Percentiles rank a stretch among this genome's conserved stretches.
These are phyloP conservation scores for Drosophila anomelani DNA, from an alignment of 2,888 invertebrate species.

Conservation along the genomic window DNA sequence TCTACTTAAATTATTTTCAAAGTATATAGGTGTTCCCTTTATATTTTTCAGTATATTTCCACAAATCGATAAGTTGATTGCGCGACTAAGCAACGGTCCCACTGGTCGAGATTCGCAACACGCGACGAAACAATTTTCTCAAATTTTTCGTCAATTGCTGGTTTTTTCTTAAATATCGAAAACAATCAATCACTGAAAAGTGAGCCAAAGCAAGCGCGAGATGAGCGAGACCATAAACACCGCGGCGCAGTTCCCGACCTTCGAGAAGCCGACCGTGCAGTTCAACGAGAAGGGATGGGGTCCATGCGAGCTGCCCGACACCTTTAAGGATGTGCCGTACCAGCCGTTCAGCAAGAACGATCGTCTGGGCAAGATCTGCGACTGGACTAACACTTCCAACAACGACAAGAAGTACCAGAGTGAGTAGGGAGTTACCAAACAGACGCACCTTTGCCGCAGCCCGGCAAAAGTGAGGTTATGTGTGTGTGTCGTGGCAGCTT, in stretches of 20 bases:
- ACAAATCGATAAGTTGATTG: background rate
- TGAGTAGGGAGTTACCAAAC: slow-evolving; percentile 43
- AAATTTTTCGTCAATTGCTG: slow-evolving; percentile 17
- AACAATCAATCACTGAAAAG: slow-evolving; percentile 20
- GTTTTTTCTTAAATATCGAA: slow-evolving; percentile 6
- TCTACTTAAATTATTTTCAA: no score
- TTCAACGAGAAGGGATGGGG: slow-evolving; percentile 93
- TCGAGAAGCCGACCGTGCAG: slow-evolving; percentile 83
- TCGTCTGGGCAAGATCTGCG: slow-evolving; percentile 98
- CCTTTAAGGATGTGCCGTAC: slow-evolving; percentile 89
- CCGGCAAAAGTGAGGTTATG: slow-evolving; percentile 75
- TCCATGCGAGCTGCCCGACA: slow-evolving; percentile 97
- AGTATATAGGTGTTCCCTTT: background rate
- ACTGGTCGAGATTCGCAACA: slow-evolving; percentile 21
- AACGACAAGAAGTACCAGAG: slow-evolving; percentile 97
- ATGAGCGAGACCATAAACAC: slow-evolving; percentile 82
- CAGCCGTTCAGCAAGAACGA: slow-evolving; percentile 99
- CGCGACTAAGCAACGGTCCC: slow-evolving; percentile 1
- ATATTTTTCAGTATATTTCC: background rate
- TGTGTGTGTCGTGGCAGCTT: slow-evolving; percentile 75
- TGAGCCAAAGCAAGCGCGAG: slow-evolving; percentile 34
- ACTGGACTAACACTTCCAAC: slow-evolving; percentile 98
- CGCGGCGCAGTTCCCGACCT: slow-evolving; percentile 74
- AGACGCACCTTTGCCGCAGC: slow-evolving; percentile 8
- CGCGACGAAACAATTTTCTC: slow-evolving; percentile 24